phyloP scores from a whole-genome alignment of 1,140 invertebrate genomes.

The Magallana gigas region DNA sequence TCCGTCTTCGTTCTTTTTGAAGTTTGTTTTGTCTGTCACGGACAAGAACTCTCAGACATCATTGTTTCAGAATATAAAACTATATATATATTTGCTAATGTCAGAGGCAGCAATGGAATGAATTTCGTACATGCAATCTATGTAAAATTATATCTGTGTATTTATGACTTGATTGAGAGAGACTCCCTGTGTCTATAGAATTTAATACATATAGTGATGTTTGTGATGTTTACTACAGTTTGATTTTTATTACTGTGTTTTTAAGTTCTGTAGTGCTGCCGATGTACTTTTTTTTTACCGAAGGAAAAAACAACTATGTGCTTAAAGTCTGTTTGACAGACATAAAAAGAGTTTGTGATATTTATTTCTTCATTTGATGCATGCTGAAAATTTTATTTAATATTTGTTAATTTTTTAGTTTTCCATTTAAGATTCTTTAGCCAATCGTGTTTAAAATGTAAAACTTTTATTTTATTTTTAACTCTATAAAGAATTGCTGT shows the following conservation, averaged over 20 bases:
- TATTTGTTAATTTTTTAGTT: neutral
- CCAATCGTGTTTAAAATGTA: conserved; percentile 9
- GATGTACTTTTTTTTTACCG: neutral
- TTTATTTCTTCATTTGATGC: conserved; percentile 7
- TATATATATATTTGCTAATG: neutral
- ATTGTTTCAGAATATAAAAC: too few species aligned
- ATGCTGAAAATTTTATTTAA: conserved; percentile 32
- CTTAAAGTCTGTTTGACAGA: conserved; percentile 6
- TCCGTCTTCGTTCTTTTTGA: too few species aligned
- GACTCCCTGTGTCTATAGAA: neutral
- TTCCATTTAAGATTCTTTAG: neutral
- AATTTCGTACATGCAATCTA: neutral
- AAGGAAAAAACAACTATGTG: conserved; percentile 1
- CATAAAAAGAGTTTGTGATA: neutral
- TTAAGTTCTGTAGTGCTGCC: neutral
- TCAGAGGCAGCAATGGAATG: conserved; percentile 12
- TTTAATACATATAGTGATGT: neutral
- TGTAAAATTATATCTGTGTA: neutral
- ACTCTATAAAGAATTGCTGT: neutral
- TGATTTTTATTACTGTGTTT: conserved; percentile 25
- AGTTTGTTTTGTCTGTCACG: too few species aligned
- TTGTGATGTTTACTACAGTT: neutral
- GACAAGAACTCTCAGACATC: too few species aligned
- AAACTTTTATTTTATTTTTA: neutral
- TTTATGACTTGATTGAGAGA: neutral